phyloP scores from a whole-genome alignment of 2,797 vertebrate genomes.

The Manis pentadactyla region DNA sequence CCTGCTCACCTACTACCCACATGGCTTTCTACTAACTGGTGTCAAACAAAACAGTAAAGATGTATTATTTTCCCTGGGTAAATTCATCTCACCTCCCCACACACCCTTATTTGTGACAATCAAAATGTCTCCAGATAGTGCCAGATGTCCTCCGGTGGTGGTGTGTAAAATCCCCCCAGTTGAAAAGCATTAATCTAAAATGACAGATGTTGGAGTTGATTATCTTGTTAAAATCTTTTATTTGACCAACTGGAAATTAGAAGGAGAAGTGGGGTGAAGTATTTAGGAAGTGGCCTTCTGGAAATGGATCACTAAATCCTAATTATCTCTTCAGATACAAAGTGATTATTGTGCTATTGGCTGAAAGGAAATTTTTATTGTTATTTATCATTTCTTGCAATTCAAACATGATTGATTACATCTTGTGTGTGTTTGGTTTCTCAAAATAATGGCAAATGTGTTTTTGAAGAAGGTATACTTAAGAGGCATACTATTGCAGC shows the following conservation, averaged over 20 bases:
- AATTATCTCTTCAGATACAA: not conserved
- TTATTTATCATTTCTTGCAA: slow-evolving; percentile 15
- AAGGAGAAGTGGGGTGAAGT: not conserved
- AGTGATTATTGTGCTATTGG: not conserved
- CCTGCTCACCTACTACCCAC: not conserved
- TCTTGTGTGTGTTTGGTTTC: slow-evolving; percentile 8
- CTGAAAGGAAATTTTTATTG: slow-evolving; percentile 40
- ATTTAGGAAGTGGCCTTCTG: not conserved
- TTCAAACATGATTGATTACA: not conserved
- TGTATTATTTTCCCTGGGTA: not conserved
- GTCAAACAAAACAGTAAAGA: slow-evolving; percentile 1
- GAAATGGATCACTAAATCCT: slow-evolving; percentile 34
- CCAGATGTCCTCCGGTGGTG: not conserved
- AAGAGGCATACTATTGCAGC: not conserved
- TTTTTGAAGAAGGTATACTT: slow-evolving; percentile 48
- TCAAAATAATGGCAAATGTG: not conserved
- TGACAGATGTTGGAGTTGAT: not conserved
- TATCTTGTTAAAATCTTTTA: slow-evolving; percentile 45
- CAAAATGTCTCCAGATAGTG: not conserved
- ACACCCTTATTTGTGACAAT: not conserved
- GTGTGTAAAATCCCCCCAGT: not conserved
- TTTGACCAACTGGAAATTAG: slow-evolving; percentile 8
- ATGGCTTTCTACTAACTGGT: not conserved
- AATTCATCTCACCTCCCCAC: not conserved
- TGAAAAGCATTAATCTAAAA: slow-evolving; percentile 21